These are phyloP conservation scores for Thaleichthys pacificus DNA, from an alignment of 2,797 vertebrate genomes.

Conservation along the genomic window DNA sequence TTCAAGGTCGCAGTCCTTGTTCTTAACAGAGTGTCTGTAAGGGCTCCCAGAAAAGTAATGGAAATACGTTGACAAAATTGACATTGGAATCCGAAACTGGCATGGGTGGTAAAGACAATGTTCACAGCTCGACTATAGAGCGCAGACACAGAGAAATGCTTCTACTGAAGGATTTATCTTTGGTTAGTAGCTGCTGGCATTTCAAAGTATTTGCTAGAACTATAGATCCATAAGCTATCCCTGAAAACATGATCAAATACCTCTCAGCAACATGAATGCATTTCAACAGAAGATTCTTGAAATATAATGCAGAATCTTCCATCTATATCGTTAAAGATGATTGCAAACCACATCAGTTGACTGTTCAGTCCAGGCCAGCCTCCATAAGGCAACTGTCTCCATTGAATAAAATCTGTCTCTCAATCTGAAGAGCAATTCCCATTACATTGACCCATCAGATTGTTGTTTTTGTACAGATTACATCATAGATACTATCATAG, in stretches of 20 bases:
- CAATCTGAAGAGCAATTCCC: conserved; percentile 26
- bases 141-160: conserved; percentile 67
- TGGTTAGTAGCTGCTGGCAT: conserved; percentile 80
- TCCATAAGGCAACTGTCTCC: conserved; percentile 57
- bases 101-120: background rate
- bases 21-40: conserved; percentile 26
- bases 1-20: conserved; percentile 22
- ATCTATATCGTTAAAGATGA: conserved; percentile 35
- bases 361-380: conserved; percentile 51
- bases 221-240: conserved; percentile 46
- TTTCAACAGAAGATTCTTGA: conserved; percentile 5
- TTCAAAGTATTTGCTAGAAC: conserved; percentile 40
- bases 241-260: conserved; percentile 41
- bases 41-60: background rate
- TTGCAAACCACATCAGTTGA: conserved; percentile 37
- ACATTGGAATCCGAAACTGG: background rate
- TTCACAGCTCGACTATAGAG: background rate
- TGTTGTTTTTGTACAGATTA: background rate
- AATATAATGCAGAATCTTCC: background rate
- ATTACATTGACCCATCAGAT: conserved; percentile 21
- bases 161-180: conserved; percentile 75
- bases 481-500: background rate
- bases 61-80: background rate
- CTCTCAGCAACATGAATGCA: background rate
- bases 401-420: background rate